Conservation (phyloP, 2,113 vertebrate species). For the Scomber scombrus region DNA sequence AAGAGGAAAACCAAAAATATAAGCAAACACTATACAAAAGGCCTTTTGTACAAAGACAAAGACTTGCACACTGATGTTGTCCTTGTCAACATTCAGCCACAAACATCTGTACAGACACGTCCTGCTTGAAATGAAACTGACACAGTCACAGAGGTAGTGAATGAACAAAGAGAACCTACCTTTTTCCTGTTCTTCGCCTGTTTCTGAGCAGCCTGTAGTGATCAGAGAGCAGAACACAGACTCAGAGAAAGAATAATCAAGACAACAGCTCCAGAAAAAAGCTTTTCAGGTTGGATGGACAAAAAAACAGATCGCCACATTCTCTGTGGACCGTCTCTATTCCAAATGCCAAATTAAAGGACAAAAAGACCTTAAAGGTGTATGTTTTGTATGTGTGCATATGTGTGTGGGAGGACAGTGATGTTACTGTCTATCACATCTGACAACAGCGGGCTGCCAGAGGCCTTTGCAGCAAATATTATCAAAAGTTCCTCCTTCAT, state of each 20-base stretch:
- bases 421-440: slow-evolving; percentile 62
- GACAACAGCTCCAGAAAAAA: background rate
- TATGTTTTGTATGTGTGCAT: slow-evolving; percentile 27
- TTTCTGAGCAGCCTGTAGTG: slow-evolving; percentile 94
- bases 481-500: slow-evolving; percentile 60
- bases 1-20: too few species aligned
- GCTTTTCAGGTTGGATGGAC: background rate
- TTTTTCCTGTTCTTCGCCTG: slow-evolving; percentile 98
- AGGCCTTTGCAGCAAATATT: slow-evolving; percentile 42
- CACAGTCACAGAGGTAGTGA: background rate
- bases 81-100: too few species aligned
- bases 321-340: slow-evolving; percentile 32
- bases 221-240: slow-evolving; percentile 85
- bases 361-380: slow-evolving; percentile 46
- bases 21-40: too few species aligned
- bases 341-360: slow-evolving; percentile 59
- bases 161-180: slow-evolving; percentile 83
- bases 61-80: too few species aligned
- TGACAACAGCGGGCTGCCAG: slow-evolving; percentile 57
- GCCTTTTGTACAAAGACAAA: too few species aligned
- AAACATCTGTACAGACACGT: too few species aligned
- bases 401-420: slow-evolving; percentile 46
- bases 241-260: slow-evolving; percentile 20
- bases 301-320: slow-evolving; percentile 21
- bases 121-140: background rate